phyloP scores from a whole-genome alignment of 2,888 invertebrate species.

The Volucella bombylans region DNA sequence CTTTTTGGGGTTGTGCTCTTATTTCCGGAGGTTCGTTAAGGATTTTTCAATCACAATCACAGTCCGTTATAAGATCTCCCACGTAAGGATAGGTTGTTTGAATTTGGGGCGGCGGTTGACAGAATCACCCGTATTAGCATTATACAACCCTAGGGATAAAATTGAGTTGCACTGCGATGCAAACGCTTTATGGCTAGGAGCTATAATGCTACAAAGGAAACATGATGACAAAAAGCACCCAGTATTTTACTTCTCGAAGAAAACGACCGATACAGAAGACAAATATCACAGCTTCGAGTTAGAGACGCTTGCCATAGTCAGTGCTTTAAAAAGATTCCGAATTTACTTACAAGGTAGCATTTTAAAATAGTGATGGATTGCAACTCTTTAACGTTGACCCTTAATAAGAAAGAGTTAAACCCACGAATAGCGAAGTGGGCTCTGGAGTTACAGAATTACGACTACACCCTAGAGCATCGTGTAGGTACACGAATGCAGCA shows the following conservation, averaged over 20 bases:
- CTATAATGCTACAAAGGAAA: slow-evolving; percentile 73
- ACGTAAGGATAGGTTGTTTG: not conserved
- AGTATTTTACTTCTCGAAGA: slow-evolving; percentile 69
- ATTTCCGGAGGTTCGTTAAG: slow-evolving; percentile 6
- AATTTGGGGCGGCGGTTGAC: not conserved
- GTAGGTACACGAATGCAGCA: too few relatives aligned
- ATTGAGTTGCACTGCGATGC: slow-evolving; percentile 78
- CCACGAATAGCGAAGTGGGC: too few relatives aligned
- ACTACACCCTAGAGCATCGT: too few relatives aligned
- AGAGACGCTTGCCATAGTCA: slow-evolving; percentile 76
- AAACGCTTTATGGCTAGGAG: slow-evolving; percentile 74
- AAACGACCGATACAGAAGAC: slow-evolving; percentile 74
- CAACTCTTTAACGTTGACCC: slow-evolving; percentile 70
- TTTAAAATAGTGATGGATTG: slow-evolving; percentile 76
- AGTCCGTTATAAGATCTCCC: not conserved
- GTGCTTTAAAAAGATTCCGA: slow-evolving; percentile 75
- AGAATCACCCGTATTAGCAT: slow-evolving; percentile 72
- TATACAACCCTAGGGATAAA: slow-evolving; percentile 75
- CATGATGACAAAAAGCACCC: slow-evolving; percentile 39
- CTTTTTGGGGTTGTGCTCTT: not conserved
- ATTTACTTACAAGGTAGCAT: slow-evolving; percentile 74
- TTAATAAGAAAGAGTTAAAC: too few relatives aligned
- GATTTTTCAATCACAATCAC: slow-evolving; percentile 32
- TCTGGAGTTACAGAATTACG: too few relatives aligned
- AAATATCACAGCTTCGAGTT: slow-evolving; percentile 77